Base-by-base conservation (phyloP, 2,113 vertebrate genomes). In the Chionis minor region DNA sequence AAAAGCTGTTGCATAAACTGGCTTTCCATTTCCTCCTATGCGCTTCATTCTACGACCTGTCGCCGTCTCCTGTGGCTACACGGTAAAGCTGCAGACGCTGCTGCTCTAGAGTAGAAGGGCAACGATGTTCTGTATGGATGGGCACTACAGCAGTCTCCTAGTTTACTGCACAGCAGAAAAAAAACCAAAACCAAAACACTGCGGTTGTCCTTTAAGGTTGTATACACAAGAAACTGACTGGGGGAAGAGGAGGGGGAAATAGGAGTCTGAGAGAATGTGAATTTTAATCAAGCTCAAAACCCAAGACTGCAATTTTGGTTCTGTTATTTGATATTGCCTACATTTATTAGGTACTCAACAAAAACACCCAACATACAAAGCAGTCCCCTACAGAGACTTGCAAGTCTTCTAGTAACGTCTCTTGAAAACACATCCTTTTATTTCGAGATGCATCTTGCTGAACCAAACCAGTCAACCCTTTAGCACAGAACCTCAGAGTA, bases 181-280 rank as follows among this genome's bases (percentile, higher is more conserved):
- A 45, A 19, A 27, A 13, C 6, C 6, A 1, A 38, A 40, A 62
- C 1, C 14, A 14, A 67, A 52, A 9, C 26, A 62, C 4, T 17
- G 35, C 6, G 54, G 24, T 4, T 67, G 20, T 40, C 22, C 30
- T 72, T 30, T 69, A 42, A 35, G 9, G 6, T 9, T 54, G 32
- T 20, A 33, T 92, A 73, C 33, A 65, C 12, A 83, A 61, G 58
- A 52, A 92, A 77, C 35, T 56, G 26, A 8, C 40, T 52, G 24
- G 4, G 0, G 2, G 10, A 2, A 28, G 7, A 40, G 2, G 8
- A 22, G 3, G 4, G 3, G 3, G 10, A 78, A 89, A 51, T 0
- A 18, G 8, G 21, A 69, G 6, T n/a, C 45, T 33, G 32, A 83
- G 24, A 66, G 18, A 94, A 80, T 4, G 6, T 42, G 38, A 38